phyloP scores from a whole-genome alignment of 2,888 invertebrate species.

The Cheilosia scutellata region DNA sequence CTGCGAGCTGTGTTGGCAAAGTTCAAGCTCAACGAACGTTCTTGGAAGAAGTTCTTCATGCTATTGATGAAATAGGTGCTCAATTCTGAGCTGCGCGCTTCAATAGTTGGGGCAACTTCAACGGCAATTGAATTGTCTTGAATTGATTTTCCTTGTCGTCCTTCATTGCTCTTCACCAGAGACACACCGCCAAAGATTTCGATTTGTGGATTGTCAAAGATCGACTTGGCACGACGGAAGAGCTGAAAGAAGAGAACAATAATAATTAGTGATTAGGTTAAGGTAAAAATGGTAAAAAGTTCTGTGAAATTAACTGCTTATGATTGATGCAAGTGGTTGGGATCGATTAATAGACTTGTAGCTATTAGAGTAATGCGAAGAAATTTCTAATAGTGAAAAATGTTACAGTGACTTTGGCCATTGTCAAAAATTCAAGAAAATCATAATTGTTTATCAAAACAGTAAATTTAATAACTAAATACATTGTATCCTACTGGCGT shows the following conservation, averaged over 20 bases:
- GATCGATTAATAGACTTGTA: no score
- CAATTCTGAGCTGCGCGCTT: constrained; percentile 86
- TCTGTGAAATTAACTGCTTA: background rate
- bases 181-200: constrained; percentile 86
- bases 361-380: no score
- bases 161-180: constrained; percentile 83
- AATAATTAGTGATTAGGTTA: background rate
- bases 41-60: constrained; percentile 86
- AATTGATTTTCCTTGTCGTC: constrained; percentile 84
- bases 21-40: constrained; percentile 85
- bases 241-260: constrained; percentile 81
- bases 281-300: background rate
- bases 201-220: constrained; percentile 86
- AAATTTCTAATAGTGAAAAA: no score
- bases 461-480: no score
- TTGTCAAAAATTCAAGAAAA: no score
- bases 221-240: constrained; percentile 86
- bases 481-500: no score
- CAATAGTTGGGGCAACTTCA: constrained; percentile 85
- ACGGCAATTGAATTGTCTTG: constrained; percentile 85
- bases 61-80: constrained; percentile 86
- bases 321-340: no score
- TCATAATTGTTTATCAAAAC: no score
- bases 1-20: constrained; percentile 84
- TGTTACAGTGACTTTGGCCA: no score